These are phyloP conservation scores for Drosophila cyrtoloma DNA, from an alignment of 2,888 invertebrate species.

Conservation along the genomic window DNA sequence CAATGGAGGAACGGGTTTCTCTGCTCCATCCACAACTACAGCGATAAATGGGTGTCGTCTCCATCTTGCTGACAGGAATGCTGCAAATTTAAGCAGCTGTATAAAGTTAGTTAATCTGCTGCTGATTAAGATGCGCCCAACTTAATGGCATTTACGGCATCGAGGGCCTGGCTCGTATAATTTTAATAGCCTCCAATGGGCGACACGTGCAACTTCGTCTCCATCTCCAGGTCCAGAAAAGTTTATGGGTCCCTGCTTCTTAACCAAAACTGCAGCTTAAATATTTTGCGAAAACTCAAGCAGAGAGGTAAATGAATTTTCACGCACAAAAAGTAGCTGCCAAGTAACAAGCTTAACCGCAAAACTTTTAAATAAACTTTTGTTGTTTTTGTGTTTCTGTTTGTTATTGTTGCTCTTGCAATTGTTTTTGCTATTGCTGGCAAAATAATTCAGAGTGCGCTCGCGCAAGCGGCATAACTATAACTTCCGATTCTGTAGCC, in stretches of 20 bases:
- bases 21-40: background rate
- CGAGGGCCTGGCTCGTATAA: conserved; percentile 55
- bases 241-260: conserved; percentile 53
- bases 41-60: background rate
- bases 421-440: conserved; percentile 28
- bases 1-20: conserved; percentile 1
- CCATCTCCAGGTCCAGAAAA: conserved; percentile 11
- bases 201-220: conserved; percentile 49
- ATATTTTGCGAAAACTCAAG: conserved; percentile 56
- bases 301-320: conserved; percentile 48
- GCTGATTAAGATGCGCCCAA: conserved; percentile 71
- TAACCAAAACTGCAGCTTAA: conserved; percentile 63
- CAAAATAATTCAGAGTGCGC: conserved; percentile 65
- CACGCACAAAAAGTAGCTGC: conserved; percentile 69
- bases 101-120: conserved; percentile 76
- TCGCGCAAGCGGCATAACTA: conserved; percentile 75
- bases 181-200: conserved; percentile 68
- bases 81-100: conserved; percentile 72
- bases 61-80: conserved; percentile 41
- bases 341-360: conserved; percentile 79
- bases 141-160: conserved; percentile 63
- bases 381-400: conserved; percentile 50
- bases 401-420: conserved; percentile 18
- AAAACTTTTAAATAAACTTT: conserved; percentile 78
- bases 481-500: conserved; percentile 75